Base-by-base conservation (phyloP, 2,113 vertebrate species). In the Donacobius atricapilla region DNA sequence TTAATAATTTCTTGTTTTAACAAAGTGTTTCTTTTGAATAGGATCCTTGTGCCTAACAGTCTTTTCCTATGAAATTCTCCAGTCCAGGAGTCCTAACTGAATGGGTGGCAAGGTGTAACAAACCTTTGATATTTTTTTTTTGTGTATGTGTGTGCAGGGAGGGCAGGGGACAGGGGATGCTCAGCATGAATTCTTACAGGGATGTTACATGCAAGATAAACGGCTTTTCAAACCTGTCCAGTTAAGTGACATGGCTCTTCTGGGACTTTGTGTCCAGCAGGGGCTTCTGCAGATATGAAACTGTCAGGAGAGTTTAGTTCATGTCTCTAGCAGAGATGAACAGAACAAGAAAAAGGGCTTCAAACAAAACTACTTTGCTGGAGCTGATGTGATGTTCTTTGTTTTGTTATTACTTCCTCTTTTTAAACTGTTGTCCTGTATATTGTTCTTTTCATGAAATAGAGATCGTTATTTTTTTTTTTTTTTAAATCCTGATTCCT, bases 281-380 rank as follows among this genome's bases (percentile, higher is more conserved):
- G 31, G 72, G 20, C 79, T 97, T 95, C 81, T 96, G 65, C 61
- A 90, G 57, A 82, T 51, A 39, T 44, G 39, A 73, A 93, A 47
- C 15, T 81, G 31, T 87, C 84, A 90, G 54, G 79, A 90, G 44
- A 56, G 17, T 48, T 58, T 58, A 77, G 61, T 77, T 96, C 80
- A n/a, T 83, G n/a, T 69, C 94, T 95, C 58, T 81, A 75, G 51
- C 56, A 78, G 54, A 93, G 82, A 39, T 31, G 33, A 68, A 51
- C 5, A 2, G 53, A 83, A 91, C 50, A 51, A 48, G 7, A 51
- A 44, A 68, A 70, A 80, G 33, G 24, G 10, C 11, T 82, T 94
- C 22, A 69, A 88, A 88, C 69, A n/a, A 42, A 72, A 63, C n/a
- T 64, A 37, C 73, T 92, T 47, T 89, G 35, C 28, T 90, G 39